These are phyloP conservation scores for Limnephilus auricula DNA, from an alignment of 2,888 invertebrate species.

Conservation along the genomic window DNA sequence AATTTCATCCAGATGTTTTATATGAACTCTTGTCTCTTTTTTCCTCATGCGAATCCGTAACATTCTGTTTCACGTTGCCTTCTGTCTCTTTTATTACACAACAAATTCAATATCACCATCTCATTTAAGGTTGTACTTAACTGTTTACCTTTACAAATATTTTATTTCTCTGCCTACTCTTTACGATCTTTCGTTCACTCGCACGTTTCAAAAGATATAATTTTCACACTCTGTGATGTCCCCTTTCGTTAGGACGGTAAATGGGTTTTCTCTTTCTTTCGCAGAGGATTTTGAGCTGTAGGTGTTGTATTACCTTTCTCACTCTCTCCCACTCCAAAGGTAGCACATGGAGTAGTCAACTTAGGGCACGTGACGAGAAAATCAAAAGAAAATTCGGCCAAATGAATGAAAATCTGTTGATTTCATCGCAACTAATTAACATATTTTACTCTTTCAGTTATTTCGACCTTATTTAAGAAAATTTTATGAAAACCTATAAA, in stretches of 20 bases:
- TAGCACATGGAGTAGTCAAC: constrained; percentile 49
- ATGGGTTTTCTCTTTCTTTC: constrained; percentile 4
- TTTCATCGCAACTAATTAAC: background rate
- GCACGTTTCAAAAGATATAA: constrained; percentile 23
- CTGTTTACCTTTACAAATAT: constrained; percentile 25
- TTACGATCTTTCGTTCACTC: constrained; percentile 29
- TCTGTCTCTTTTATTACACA: background rate
- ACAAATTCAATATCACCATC: background rate
- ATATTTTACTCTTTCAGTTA: background rate
- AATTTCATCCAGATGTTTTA: constrained; percentile 28
- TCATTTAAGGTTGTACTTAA: background rate
- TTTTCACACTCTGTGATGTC: constrained; percentile 36
- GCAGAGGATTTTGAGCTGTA: background rate
- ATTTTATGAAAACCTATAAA: background rate
- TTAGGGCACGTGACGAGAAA: constrained; percentile 36
- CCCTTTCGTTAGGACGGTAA: constrained; percentile 17
- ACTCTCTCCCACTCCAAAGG: constrained; percentile 5
- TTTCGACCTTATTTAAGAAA: background rate
- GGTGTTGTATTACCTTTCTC: background rate
- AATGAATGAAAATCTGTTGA: background rate
- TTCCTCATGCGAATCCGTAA: background rate
- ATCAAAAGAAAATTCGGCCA: background rate
- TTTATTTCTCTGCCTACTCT: constrained; percentile 7
- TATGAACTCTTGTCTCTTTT: constrained; percentile 12
- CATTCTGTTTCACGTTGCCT: background rate